phyloP scores from a whole-genome alignment of 1,140 invertebrate species.

The Armadillidium nasatum region DNA sequence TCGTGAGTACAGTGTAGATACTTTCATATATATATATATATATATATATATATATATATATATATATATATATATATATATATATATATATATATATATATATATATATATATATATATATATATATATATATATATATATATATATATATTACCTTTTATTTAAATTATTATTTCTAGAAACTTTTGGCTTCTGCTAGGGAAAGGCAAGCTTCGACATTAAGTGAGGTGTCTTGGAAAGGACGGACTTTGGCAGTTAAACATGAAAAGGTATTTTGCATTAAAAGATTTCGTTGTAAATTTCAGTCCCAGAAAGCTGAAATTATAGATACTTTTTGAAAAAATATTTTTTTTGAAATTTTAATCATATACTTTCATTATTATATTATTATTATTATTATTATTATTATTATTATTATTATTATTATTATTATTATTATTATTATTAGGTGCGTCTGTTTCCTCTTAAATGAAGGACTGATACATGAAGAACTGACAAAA shows the following conservation, averaged over 20 bases:
- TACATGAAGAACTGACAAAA: slow-evolving; percentile 67
- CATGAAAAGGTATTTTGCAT: slow-evolving; percentile 71
- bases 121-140: slow-evolving; percentile 14
- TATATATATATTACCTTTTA: background rate
- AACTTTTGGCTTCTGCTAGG: slow-evolving; percentile 80
- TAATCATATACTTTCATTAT: too few species aligned
- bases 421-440: background rate
- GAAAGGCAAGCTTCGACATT: slow-evolving; percentile 67
- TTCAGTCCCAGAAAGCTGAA: too few species aligned
- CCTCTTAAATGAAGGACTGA: slow-evolving; percentile 70
- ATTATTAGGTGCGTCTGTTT: slow-evolving; percentile 56
- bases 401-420: background rate
- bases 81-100: background rate
- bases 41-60: too few species aligned
- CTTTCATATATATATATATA: too few species aligned
- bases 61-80: too few species aligned
- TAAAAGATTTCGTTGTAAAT: background rate
- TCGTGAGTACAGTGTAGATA: too few species aligned
- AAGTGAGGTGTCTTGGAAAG: slow-evolving; percentile 84
- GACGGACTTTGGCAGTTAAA: slow-evolving; percentile 70
- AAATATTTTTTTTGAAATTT: too few species aligned
- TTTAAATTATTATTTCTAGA: slow-evolving; percentile 47
- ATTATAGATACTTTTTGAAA: too few species aligned
- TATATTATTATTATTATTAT: background rate
- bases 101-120: background rate